Base-by-base conservation (phyloP, 2,113 vertebrate species). In the Actinemys pallida region DNA sequence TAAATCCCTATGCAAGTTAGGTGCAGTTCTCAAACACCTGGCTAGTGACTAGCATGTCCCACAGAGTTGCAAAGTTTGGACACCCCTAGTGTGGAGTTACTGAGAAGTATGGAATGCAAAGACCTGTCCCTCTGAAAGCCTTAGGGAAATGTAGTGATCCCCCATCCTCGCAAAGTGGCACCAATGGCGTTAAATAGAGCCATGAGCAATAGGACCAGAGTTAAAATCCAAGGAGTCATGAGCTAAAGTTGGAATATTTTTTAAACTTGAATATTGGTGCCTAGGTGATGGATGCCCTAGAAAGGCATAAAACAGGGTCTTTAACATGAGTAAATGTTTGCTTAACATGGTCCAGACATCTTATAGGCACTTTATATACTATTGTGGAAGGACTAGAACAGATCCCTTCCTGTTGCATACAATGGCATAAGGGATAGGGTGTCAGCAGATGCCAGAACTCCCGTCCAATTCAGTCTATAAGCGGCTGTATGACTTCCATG, bases 381-480 rank as follows among this genome's bases (percentile, higher is more conserved):
- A 39, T 80, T 83, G 6, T 1, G 53, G 45, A 76, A 97, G 88
- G 0, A 54, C 62, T 20, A 89, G 90, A 56, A 78, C 12, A 29
- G 45, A 31, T 59, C 78, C 45, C 1, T 16, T 57, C 65, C 47
- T 84, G 76, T 89, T 5, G 5, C 0, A 1, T 1, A 75, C 6
- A 39, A 45, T 16, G 35, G 65, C 1, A 0, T 6, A 2, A 7
- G 2, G 52, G 4, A 27, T 1, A 5, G 5, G 10, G 53, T 53
- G n/a, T 8, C 42, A 92, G 27, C 3, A 90, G 45, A 84, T 39
- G 81, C 11, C 88, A 89, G n/a, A 20, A 56, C 56, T 50, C 75
- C 75, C 81, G 10, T 83, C 97, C 95, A 69, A 81, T 79, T 88
- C 56, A 87, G 94, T 84, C 86, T 91, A 75, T 59, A 85, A 96